Conservation (phyloP, 2,797 vertebrate genomes). For the Gouania willdenowi region DNA sequence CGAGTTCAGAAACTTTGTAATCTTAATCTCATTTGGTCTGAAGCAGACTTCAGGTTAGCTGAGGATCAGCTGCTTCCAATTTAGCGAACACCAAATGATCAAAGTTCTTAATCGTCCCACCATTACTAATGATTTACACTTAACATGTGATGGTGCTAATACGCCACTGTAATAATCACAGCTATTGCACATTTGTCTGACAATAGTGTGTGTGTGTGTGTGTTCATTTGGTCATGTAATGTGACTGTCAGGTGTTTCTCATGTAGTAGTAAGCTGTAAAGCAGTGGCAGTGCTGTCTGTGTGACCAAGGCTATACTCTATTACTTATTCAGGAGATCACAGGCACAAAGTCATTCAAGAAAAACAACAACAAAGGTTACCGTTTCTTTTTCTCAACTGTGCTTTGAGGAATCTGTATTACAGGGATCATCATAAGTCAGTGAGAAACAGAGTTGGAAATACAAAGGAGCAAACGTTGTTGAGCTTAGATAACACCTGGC, state of each 20-base stretch:
- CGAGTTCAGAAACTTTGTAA: too few species aligned
- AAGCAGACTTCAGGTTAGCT: too few species aligned
- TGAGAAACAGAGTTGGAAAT: too few species aligned
- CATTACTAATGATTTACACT: not conserved
- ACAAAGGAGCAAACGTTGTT: too few species aligned
- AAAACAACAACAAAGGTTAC: too few species aligned
- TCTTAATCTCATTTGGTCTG: too few species aligned
- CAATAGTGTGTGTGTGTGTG: not conserved
- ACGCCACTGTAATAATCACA: too few species aligned
- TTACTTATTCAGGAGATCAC: conserved; percentile 11
- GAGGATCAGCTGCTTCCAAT: conserved; percentile 34
- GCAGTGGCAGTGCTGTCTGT: not conserved
- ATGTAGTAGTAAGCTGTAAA: not conserved
- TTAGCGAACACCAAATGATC: not conserved
- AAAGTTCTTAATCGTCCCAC: not conserved
- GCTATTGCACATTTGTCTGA: not conserved
- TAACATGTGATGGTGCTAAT: not conserved
- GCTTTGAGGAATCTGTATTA: too few species aligned
- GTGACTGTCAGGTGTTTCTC: conserved; percentile 19
- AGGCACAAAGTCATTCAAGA: not conserved
- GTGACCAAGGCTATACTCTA: conserved; percentile 5
- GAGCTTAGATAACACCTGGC: too few species aligned
- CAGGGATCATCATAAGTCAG: too few species aligned
- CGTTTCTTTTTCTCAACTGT: too few species aligned
- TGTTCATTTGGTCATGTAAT: not conserved